phyloP scores from a whole-genome alignment of 1,140 invertebrate species.

The Pristionchus pacificus region DNA sequence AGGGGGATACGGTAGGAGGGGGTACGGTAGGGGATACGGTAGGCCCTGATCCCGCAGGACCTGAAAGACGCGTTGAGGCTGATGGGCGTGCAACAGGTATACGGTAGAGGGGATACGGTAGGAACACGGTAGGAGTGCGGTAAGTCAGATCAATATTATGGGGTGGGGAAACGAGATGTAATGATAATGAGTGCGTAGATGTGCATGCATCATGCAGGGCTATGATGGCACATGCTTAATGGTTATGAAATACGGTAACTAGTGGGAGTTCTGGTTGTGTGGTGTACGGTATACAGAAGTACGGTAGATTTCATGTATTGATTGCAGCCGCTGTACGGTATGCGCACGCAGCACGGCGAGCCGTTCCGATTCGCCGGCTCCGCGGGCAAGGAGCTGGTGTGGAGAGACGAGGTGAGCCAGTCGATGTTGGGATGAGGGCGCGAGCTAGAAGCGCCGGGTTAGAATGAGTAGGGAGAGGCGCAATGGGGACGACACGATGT shows the following conservation, averaged over 20 bases:
- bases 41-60: constrained; percentile 15
- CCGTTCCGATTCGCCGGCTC: constrained; percentile 17
- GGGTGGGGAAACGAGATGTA: constrained; percentile 18
- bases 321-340: not conserved
- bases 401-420: constrained; percentile 9
- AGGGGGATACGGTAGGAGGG: too few relatives aligned
- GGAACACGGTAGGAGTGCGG: not conserved
- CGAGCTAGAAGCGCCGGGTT: too few relatives aligned
- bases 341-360: not conserved
- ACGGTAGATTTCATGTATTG: too few relatives aligned
- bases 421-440: too few relatives aligned
- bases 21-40: too few relatives aligned
- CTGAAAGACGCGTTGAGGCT: constrained; percentile 16
- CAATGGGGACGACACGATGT: too few relatives aligned
- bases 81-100: constrained; percentile 11
- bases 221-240: too few relatives aligned
- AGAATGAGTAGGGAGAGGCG: too few relatives aligned
- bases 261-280: too few relatives aligned
- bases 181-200: constrained; percentile 11
- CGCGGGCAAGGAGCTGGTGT: constrained; percentile 2
- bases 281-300: too few relatives aligned
- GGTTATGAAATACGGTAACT: too few relatives aligned
- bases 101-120: not conserved
- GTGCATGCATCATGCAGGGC: too few relatives aligned
- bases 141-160: constrained; percentile 10